These are phyloP conservation scores for Aegithalos caudatus DNA, from an alignment of 2,113 vertebrate species.

Conservation along the genomic window DNA sequence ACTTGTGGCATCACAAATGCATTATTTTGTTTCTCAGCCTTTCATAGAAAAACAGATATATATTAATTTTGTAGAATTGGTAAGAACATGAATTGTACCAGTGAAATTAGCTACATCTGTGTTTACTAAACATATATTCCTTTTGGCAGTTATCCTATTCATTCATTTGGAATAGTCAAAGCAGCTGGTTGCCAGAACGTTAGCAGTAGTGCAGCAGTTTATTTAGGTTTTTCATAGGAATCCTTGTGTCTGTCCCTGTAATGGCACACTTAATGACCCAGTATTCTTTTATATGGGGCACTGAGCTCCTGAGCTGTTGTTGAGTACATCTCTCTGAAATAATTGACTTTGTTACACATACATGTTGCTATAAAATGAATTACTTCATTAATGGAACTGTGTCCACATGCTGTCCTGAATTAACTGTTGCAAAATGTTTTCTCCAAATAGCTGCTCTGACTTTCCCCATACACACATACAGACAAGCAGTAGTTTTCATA, in stretches of 20 bases:
- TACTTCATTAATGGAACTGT: background rate
- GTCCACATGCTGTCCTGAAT: background rate
- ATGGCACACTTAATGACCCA: background rate
- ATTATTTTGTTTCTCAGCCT: background rate
- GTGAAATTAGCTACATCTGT: background rate
- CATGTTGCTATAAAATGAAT: background rate
- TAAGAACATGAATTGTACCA: background rate
- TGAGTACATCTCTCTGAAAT: background rate
- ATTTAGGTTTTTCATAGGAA: background rate
- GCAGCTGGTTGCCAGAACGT: conserved; percentile 50
- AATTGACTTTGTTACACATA: background rate
- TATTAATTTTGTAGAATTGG: background rate
- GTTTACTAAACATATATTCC: conserved; percentile 11
- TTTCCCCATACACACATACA: background rate
- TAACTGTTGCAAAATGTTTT: background rate
- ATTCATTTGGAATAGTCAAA: conserved; percentile 40
- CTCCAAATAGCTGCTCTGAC: background rate
- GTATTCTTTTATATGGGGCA: background rate
- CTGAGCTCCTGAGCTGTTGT: background rate
- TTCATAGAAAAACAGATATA: background rate
- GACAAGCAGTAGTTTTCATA: background rate
- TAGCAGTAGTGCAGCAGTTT: background rate
- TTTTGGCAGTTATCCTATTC: conserved; percentile 30
- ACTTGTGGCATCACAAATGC: background rate
- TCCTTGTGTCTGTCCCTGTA: background rate